These are phyloP conservation scores for Conops quadrifasciatus DNA, from an alignment of 2,888 invertebrate species.

Conservation along the genomic window DNA sequence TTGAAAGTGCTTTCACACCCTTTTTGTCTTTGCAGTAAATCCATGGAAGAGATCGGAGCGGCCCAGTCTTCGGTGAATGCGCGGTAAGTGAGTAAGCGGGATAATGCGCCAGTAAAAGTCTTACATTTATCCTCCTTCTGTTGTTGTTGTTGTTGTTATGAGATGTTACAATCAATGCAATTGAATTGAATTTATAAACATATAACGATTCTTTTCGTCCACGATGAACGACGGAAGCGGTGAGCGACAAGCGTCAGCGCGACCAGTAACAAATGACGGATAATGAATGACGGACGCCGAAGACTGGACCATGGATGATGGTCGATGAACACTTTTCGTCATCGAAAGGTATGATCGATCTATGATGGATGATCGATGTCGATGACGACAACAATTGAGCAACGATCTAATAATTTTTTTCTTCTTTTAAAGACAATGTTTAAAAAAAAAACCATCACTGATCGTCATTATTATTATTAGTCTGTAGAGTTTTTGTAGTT, in stretches of 20 bases:
- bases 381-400: background rate
- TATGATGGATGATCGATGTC: slow-evolving; percentile 1
- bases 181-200: too few relatives aligned
- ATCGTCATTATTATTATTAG: slow-evolving; percentile 24
- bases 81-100: slow-evolving; percentile 75
- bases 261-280: too few relatives aligned
- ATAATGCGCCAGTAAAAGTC: slow-evolving; percentile 33
- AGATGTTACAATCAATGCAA: slow-evolving; percentile 1
- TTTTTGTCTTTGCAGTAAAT: slow-evolving; percentile 75
- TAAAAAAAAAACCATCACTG: slow-evolving; percentile 23
- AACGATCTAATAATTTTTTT: background rate
- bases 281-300: too few relatives aligned
- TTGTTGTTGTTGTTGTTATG: slow-evolving; percentile 55
- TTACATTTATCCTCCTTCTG: slow-evolving; percentile 40
- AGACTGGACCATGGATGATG: too few relatives aligned
- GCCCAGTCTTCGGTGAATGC: slow-evolving; percentile 83
- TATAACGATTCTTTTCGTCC: too few relatives aligned
- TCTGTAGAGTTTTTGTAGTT: slow-evolving; percentile 1
- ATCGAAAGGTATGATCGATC: too few relatives aligned
- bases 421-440: slow-evolving; percentile 37
- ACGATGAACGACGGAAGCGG: too few relatives aligned
- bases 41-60: slow-evolving; percentile 85
- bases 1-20: background rate
- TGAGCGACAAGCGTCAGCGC: too few relatives aligned
- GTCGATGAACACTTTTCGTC: too few relatives aligned